A percentile compares a stretch with the other conserved stretches of the same genome.
Evolutionary conservation across 2,888 invertebrate genomes (phyloP).

Genomic region (Leuctra nigra): DNA sequence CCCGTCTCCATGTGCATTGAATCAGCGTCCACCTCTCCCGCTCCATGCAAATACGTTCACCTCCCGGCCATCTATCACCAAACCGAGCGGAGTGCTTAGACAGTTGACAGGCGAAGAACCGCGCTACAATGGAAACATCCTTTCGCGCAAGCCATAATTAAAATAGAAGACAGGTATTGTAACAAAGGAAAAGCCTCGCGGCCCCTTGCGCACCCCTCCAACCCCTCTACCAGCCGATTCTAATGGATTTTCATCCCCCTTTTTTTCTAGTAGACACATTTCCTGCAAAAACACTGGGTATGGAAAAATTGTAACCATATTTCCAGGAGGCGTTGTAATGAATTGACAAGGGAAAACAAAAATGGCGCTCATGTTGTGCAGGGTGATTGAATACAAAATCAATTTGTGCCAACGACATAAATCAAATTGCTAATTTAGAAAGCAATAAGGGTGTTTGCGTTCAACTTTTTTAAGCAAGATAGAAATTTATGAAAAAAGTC

Average conservation of each 20-base stretch:
- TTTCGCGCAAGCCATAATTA: conserved; percentile 18
- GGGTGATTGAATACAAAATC: too few species aligned
- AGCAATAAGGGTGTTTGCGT: too few species aligned
- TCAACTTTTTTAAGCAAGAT: too few species aligned
- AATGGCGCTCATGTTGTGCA: too few species aligned
- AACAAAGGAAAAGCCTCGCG: conserved; percentile 17
- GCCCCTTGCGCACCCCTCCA: background rate
- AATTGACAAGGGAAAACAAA: too few species aligned
- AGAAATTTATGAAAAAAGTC: too few species aligned
- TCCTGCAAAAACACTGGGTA: background rate
- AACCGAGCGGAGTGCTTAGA: background rate
- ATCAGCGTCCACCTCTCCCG: background rate
- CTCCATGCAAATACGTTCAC: background rate
- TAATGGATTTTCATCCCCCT: conserved; percentile 14
- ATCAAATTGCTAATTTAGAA: too few species aligned
- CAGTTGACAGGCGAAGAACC: background rate
- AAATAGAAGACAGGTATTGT: conserved; percentile 21
- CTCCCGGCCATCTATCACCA: conserved; percentile 13
- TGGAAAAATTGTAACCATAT: background rate
- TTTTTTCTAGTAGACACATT: background rate
- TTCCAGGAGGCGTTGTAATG: too few species aligned
- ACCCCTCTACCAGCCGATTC: background rate
- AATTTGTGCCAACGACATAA: too few species aligned
- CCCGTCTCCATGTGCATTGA: too few species aligned
- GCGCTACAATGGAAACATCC: conserved; percentile 17